These are phyloP conservation scores for Mimumesa dahlbomi DNA, from an alignment of 2,888 invertebrate species.

Conservation along the genomic window DNA sequence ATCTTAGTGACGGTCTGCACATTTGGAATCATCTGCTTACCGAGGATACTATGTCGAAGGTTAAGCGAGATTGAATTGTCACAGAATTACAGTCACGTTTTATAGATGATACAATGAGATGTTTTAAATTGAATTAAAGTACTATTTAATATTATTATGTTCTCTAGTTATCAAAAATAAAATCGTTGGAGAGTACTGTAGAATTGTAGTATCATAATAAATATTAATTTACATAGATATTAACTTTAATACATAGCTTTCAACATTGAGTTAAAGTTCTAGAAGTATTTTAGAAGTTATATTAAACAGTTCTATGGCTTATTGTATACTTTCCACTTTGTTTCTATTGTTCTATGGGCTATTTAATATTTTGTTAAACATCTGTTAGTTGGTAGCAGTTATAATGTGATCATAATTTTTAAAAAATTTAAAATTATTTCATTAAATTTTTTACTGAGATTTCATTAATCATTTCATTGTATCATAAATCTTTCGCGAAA, in stretches of 20 bases:
- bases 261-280: too few relatives aligned
- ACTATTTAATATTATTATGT: conserved; percentile 1
- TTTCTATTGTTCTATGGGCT: too few relatives aligned
- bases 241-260: too few relatives aligned
- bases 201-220: neutral
- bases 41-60: conserved; percentile 79
- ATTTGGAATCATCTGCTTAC: conserved; percentile 78
- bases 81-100: conserved; percentile 50
- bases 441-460: neutral
- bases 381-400: too few relatives aligned
- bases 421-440: neutral
- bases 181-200: too few relatives aligned
- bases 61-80: conserved; percentile 75
- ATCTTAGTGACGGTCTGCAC: conserved; percentile 79
- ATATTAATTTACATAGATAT: too few relatives aligned
- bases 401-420: too few relatives aligned
- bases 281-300: too few relatives aligned
- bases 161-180: conserved; percentile 3
- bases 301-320: neutral
- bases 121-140: conserved; percentile 18
- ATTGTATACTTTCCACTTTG: neutral
- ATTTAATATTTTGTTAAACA: too few relatives aligned
- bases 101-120: conserved; percentile 57
- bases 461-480: conserved; percentile 62
- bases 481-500: conserved; percentile 46